Evolutionary conservation across 2,797 vertebrate genomes (phyloP), one percentile per base, ranked within the genome.

Genomic region (Sorex maritimensis): DNA sequence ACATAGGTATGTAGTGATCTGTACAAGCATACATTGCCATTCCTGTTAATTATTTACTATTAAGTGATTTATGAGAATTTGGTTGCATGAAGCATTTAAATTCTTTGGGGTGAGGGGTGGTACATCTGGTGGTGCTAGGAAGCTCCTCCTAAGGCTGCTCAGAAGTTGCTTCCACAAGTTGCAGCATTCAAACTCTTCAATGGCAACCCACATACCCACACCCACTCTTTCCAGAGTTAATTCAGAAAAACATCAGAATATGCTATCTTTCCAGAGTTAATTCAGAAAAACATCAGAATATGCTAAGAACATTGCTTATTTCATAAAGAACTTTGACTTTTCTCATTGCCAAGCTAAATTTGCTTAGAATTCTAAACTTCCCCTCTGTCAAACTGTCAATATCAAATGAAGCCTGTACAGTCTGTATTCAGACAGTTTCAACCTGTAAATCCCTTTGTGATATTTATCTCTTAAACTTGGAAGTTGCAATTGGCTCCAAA

Each of bases 251-350:
- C 11, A 34, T 1, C n/a, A n/a, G n/a, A n/a, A 41, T 41, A 41
- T 41, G 6, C 41, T 4, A 41, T 49, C 15, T 58, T 46, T 6
- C 15, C 24, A 78, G 21, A 77, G 55, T 24, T 77, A 72, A 38
- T 75, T 75, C 41, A 93, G 79, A 61, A 19, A 41, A 85, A 83
- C 13, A 34, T 1, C 7, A 7, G 41, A 44, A 44, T 44, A 44
- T 44, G 7, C 41, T 44, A 44, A 44, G 7, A 44, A 44, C 41
- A 44, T 44, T 58, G 63, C 5, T 11, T 68, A 69, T 71, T 82
- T 94, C n/a, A 58, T 2, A 90, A 88, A 83, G 6, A 91, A 92
- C 6, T 3, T 63, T 86, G 80, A 19, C 14, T 12, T 10, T 94
- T 86, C 15, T 74, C 26, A 28, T 5, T 69, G 69, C 1, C 28